Percentiles rank a stretch among this genome's conserved stretches.
Evolutionary conservation across 1,140 invertebrate species (phyloP).

Genomic region (Capitella teleta): DNA sequence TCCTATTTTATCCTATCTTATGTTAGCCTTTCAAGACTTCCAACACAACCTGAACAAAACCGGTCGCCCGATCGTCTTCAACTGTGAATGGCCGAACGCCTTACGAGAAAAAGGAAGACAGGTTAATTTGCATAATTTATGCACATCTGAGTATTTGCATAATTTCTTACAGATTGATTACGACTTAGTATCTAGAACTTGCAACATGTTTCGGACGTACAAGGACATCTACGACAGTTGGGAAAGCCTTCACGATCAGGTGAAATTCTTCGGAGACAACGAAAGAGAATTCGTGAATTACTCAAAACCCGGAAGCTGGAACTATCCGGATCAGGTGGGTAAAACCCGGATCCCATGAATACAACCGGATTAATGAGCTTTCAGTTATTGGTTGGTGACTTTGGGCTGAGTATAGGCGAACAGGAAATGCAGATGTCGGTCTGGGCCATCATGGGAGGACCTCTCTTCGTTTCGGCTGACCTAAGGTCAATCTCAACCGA

Average conservation of each 20-base stretch:
- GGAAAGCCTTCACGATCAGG: conserved; percentile 76
- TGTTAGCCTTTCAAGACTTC: conserved; percentile 70
- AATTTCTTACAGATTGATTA: conserved; percentile 51
- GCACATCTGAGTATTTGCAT: background rate
- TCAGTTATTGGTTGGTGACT: conserved; percentile 14
- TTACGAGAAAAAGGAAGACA: conserved; percentile 58
- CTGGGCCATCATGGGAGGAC: conserved; percentile 41
- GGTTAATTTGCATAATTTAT: conserved; percentile 27
- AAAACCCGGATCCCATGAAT: background rate
- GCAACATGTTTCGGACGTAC: conserved; percentile 89
- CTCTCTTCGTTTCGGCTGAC: conserved; percentile 43
- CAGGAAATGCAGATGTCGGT: conserved; percentile 38
- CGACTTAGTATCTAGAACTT: conserved; percentile 66
- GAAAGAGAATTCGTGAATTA: conserved; percentile 70
- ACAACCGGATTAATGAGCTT: background rate
- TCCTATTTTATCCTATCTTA: background rate
- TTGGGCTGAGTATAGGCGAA: conserved; percentile 25
- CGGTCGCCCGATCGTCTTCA: conserved; percentile 79
- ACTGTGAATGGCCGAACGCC: conserved; percentile 92
- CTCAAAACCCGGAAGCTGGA: conserved; percentile 89
- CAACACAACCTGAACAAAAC: conserved; percentile 71
- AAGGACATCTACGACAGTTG: conserved; percentile 87
- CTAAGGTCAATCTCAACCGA: background rate
- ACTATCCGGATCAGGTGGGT: conserved; percentile 87
- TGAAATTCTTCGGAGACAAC: conserved; percentile 86